These are phyloP conservation scores for pig (Sus scrofa) DNA, from an alignment of 2,113 vertebrate genomes.

Conservation along the genomic window T2T-Sscrofa CM000812.6:229457001-229457500, in stretches of 20 bases:
- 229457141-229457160: background rate
- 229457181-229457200: background rate
- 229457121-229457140: background rate
- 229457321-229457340: background rate
- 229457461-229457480: background rate
- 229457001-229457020: background rate
- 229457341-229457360: background rate
- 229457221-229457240: background rate
- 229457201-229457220: background rate
- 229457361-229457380: background rate
- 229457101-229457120: background rate
- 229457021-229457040: background rate
- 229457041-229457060: background rate
- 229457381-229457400: background rate
- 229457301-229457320: background rate
- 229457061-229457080: background rate
- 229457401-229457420: slow-evolving; percentile 49
- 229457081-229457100: background rate
- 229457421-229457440: background rate
- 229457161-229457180: background rate
- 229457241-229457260: background rate
- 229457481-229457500: background rate
- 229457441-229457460: background rate
- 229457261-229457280: background rate
- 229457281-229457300: background rate